Evolutionary conservation across 1,140 invertebrate species (phyloP).

Genomic region (Choristoneura fumiferana): DNA sequence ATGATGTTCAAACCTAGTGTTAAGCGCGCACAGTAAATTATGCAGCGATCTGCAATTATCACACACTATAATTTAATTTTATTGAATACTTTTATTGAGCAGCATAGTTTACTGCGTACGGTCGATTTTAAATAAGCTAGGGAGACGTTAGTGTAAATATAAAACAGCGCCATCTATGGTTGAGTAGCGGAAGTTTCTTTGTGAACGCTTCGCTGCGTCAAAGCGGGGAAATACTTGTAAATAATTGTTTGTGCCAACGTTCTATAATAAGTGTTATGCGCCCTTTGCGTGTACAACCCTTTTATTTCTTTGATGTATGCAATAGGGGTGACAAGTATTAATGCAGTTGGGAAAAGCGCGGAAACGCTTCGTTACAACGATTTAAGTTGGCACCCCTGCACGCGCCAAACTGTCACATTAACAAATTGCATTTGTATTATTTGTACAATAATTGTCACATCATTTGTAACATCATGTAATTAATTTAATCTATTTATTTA

Average conservation of each 20-base stretch:
- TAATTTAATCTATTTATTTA: conserved; percentile 71
- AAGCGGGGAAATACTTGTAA: conserved; percentile 55
- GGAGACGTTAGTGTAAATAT: conserved; percentile 52
- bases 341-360: conserved; percentile 57
- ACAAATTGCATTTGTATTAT: conserved; percentile 65
- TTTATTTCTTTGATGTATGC: conserved; percentile 75
- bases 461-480: conserved; percentile 64
- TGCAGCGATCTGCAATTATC: conserved; percentile 21
- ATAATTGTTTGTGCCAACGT: conserved; percentile 74
- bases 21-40: conserved; percentile 54
- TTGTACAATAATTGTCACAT: conserved; percentile 57
- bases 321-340: conserved; percentile 70
- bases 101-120: conserved; percentile 1
- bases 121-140: conserved; percentile 11
- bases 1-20: conserved; percentile 73
- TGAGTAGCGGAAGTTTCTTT: conserved; percentile 49
- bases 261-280: conserved; percentile 70
- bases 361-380: conserved; percentile 69
- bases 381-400: conserved; percentile 60
- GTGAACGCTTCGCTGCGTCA: conserved; percentile 26
- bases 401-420: conserved; percentile 55
- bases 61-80: background rate
- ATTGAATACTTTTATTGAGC: background rate
- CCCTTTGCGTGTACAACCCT: conserved; percentile 68
- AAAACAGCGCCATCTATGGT: conserved; percentile 67